Base-by-base conservation (phyloP, 2,797 vertebrate genomes). In the Hippocampus kuda region DNA sequence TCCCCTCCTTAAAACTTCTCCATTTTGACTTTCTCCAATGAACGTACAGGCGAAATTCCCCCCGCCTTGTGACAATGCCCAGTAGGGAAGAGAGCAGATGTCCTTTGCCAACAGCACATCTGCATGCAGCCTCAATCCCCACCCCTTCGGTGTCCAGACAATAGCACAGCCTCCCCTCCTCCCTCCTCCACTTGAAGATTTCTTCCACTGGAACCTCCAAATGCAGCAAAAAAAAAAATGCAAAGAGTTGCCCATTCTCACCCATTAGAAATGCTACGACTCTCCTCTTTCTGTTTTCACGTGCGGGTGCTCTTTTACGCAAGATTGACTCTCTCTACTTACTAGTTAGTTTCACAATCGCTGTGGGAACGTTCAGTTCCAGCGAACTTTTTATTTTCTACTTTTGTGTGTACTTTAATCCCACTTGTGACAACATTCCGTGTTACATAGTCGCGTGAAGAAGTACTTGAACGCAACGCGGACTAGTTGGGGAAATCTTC, bases 111-210 rank as follows among this genome's bases (percentile, higher is more conserved):
- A 83, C 79, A 88, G 81, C 88, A 91, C 90, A 91, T 91, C 89
- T 89, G 88, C 88, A 89, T 86, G 88, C 80, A 79, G 86, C 82
- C 85, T 87, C 82, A 74, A 77, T 86, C 82, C 81, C 84, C 82
- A 86, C 86, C 84, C 84, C 84, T 83, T 85, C 79, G 77, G 85
- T 87, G 88, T 86, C 90, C 91, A 92, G 88, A 90, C 89, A 90
- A 90, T 90, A 79, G 86, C 83, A 77, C 75, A 70, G 67, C 75
- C 66, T 68, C 75, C 83, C 83, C 77, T 69, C 73, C 53, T 24
- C 81, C 77, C 81, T 81, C 76, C 79, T 77, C 79, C 77, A 86
- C 83, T 86, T 86, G 66, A 83, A 84, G 79, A 80, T 84, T 85
- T 83, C 77, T 85, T 83, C 72, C 76, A 87, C 61, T 74, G 66